Evolutionary conservation across 2,888 invertebrate species (phyloP).

Genomic region (Hemaris fuciformis): DNA sequence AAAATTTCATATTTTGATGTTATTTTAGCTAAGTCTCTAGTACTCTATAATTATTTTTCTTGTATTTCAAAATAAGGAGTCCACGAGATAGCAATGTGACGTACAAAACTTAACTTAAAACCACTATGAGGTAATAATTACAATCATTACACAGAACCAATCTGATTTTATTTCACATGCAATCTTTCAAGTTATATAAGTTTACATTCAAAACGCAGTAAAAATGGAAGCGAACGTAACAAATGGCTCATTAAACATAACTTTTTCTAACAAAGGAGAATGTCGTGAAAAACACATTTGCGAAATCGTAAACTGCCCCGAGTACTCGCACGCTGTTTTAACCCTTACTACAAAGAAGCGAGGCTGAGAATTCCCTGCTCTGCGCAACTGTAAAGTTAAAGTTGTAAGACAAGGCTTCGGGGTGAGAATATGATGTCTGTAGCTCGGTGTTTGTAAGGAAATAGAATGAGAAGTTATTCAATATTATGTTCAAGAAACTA

Average conservation of each 20-base stretch:
- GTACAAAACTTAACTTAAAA: too few species aligned
- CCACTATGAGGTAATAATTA: too few species aligned
- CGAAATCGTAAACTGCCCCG: slow-evolving; percentile 57
- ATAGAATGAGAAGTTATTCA: background rate
- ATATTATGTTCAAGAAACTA: background rate
- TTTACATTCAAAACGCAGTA: slow-evolving; percentile 7
- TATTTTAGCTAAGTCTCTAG: too few species aligned
- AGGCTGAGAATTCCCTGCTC: slow-evolving; percentile 25
- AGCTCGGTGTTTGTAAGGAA: slow-evolving; percentile 12
- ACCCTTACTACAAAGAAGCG: slow-evolving; percentile 28
- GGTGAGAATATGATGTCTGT: slow-evolving; percentile 33
- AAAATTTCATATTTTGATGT: too few species aligned
- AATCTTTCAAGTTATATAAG: background rate
- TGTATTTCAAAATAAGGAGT: too few species aligned
- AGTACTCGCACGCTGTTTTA: slow-evolving; percentile 22
- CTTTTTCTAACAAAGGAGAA: slow-evolving; percentile 50
- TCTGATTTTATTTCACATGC: background rate
- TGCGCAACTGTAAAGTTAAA: background rate
- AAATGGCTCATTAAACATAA: slow-evolving; percentile 58
- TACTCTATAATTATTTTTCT: too few species aligned
- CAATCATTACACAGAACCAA: background rate
- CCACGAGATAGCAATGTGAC: too few species aligned
- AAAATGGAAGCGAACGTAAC: slow-evolving; percentile 31
- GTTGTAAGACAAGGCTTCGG: slow-evolving; percentile 46
- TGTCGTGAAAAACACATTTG: slow-evolving; percentile 61